Percentiles rank a stretch among this genome's conserved stretches.
Evolutionary conservation across 2,888 invertebrate genomes (phyloP).

Genomic region (Caenorhabditis wallacei): DNA sequence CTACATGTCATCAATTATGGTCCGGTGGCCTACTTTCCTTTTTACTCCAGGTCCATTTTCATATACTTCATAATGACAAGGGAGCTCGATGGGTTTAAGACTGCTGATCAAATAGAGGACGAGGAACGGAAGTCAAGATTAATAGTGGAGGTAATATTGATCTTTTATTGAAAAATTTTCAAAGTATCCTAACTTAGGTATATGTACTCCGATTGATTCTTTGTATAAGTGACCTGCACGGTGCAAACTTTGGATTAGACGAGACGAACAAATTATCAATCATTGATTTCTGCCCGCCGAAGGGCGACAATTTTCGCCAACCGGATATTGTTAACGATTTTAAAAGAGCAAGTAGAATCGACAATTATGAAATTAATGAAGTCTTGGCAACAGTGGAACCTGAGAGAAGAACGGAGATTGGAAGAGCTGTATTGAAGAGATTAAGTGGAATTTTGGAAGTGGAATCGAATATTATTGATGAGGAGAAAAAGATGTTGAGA

Average conservation of each 20-base stretch:
- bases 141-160: too few species aligned
- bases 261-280: not conserved
- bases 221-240: too few species aligned
- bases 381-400: not conserved
- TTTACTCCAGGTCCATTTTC: constrained; percentile 18
- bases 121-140: too few species aligned
- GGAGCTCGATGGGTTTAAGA: constrained; percentile 21
- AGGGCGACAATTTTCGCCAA: too few species aligned
- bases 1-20: constrained; percentile 8
- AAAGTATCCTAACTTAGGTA: too few species aligned
- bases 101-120: not conserved
- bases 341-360: too few species aligned
- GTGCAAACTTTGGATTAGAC: not conserved
- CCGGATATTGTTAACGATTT: too few species aligned
- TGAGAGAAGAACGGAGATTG: constrained; percentile 27
- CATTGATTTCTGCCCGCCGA: too few species aligned
- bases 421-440: constrained; percentile 8
- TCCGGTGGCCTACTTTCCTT: constrained; percentile 29
- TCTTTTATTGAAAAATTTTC: too few species aligned
- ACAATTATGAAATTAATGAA: too few species aligned
- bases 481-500: constrained; percentile 21
- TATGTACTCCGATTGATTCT: too few species aligned
- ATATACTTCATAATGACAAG: constrained; percentile 24
- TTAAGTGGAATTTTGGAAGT: constrained; percentile 19
- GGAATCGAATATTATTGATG: constrained; percentile 10